Conservation (phyloP, 2,888 invertebrate genomes). For the Eugnorisma glareosa region DNA sequence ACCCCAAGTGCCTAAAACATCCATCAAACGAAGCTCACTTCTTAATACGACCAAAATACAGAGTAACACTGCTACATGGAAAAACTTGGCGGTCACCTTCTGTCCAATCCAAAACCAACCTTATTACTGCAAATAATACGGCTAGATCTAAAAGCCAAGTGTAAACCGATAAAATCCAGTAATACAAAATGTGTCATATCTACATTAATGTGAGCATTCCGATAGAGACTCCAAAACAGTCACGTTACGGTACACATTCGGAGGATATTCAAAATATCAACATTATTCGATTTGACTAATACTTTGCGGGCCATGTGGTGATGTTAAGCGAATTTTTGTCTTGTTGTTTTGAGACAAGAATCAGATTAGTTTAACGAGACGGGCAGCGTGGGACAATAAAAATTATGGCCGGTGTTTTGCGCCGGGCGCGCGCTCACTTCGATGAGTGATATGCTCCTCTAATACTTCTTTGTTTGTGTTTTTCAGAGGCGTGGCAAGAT, state of each 20-base stretch:
- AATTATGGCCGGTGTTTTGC: slow-evolving; percentile 86
- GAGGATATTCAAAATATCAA: slow-evolving; percentile 83
- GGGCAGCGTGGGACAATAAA: slow-evolving; percentile 83
- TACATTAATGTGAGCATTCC: slow-evolving; percentile 79
- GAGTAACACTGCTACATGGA: slow-evolving; percentile 83
- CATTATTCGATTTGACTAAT: slow-evolving; percentile 85
- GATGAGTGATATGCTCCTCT: slow-evolving; percentile 85
- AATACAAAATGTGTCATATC: slow-evolving; percentile 81
- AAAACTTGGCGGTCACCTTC: slow-evolving; percentile 72
- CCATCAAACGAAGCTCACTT: slow-evolving; percentile 84
- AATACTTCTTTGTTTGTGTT: slow-evolving; percentile 83
- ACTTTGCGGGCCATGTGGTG: slow-evolving; percentile 74
- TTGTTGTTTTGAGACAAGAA: slow-evolving; percentile 79
- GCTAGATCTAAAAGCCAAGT: slow-evolving; percentile 74
- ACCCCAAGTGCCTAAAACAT: slow-evolving; percentile 82
- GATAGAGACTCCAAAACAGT: slow-evolving; percentile 83
- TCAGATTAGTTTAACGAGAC: slow-evolving; percentile 78
- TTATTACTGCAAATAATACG: slow-evolving; percentile 73
- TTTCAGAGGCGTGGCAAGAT: slow-evolving; percentile 74
- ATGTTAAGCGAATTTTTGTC: slow-evolving; percentile 79
- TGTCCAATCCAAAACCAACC: slow-evolving; percentile 71
- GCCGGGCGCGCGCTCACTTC: slow-evolving; percentile 82
- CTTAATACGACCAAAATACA: slow-evolving; percentile 86
- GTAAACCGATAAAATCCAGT: slow-evolving; percentile 72
- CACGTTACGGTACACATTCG: slow-evolving; percentile 85